Conservation (phyloP, 2,113 vertebrate genomes). For the Coptodon bakossiorum region DNA sequence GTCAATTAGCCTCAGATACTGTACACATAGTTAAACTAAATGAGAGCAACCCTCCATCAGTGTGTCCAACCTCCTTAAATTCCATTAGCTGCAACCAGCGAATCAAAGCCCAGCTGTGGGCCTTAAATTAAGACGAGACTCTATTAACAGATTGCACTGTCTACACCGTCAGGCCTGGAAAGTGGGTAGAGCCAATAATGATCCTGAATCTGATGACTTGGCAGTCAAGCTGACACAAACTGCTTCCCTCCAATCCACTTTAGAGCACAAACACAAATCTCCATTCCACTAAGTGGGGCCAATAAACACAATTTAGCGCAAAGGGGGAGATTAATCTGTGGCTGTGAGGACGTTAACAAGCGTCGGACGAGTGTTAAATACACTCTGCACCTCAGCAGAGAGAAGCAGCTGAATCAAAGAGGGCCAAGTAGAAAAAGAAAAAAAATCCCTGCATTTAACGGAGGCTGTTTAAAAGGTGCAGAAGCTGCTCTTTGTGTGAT, state of each 20-base stretch:
- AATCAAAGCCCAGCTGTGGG: not conserved
- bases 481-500: not conserved
- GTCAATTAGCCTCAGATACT: not conserved
- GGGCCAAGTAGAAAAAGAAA: not conserved
- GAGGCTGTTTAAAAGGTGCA: not conserved
- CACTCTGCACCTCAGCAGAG: not conserved
- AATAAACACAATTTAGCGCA: constrained; percentile 1
- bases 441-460: not conserved
- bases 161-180: not conserved
- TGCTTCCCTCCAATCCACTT: not conserved
- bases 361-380: not conserved
- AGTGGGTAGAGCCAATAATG: not conserved
- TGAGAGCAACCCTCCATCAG: too few relatives aligned
- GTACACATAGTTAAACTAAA: not conserved
- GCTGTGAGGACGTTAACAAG: not conserved
- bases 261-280: not conserved
- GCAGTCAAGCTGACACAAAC: not conserved
- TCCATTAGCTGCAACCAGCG: not conserved
- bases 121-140: not conserved
- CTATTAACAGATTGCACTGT: not conserved
- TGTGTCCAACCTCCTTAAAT: not conserved
- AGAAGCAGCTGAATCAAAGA: not conserved
- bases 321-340: not conserved
- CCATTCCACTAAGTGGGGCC: not conserved
- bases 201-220: not conserved